These are phyloP conservation scores for Coranthus polyacanthus DNA, from an alignment of 2,797 vertebrate species.

Conservation along the genomic window DNA sequence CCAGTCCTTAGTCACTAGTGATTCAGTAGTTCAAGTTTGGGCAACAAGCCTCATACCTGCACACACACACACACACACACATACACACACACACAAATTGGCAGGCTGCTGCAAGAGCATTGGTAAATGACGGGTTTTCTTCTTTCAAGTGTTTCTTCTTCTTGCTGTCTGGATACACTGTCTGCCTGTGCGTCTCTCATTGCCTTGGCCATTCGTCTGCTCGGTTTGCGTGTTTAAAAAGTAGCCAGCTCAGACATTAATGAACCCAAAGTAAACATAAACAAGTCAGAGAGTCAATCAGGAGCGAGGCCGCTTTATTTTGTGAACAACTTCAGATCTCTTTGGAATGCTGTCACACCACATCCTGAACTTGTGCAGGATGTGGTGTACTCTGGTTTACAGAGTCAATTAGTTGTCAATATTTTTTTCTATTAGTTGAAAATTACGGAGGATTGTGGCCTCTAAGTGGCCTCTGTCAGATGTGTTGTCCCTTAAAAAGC, in stretches of 20 bases:
- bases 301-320: conserved; percentile 11
- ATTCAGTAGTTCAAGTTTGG: conserved; percentile 79
- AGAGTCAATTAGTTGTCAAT: neutral
- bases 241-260: conserved; percentile 11
- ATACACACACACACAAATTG: conserved; percentile 15
- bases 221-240: conserved; percentile 13
- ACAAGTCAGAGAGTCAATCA: neutral
- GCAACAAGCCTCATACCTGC: conserved; percentile 67
- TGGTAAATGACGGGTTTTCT: conserved; percentile 39
- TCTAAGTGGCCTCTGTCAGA: no score
- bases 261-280: conserved; percentile 1
- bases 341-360: conserved; percentile 33
- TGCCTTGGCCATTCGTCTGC: conserved; percentile 1
- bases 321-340: conserved; percentile 10
- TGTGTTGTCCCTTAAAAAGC: conserved; percentile 8
- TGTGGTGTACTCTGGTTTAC: neutral
- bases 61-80: conserved; percentile 5
- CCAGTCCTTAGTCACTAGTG: conserved; percentile 77
- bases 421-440: neutral
- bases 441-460: neutral
- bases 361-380: conserved; percentile 24
- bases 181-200: conserved; percentile 17
- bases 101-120: conserved; percentile 25
- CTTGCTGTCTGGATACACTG: conserved; percentile 12
- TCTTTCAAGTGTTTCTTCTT: neutral